phyloP scores from a whole-genome alignment of 2,113 vertebrate species.

The Phoenicopterus ruber region DNA sequence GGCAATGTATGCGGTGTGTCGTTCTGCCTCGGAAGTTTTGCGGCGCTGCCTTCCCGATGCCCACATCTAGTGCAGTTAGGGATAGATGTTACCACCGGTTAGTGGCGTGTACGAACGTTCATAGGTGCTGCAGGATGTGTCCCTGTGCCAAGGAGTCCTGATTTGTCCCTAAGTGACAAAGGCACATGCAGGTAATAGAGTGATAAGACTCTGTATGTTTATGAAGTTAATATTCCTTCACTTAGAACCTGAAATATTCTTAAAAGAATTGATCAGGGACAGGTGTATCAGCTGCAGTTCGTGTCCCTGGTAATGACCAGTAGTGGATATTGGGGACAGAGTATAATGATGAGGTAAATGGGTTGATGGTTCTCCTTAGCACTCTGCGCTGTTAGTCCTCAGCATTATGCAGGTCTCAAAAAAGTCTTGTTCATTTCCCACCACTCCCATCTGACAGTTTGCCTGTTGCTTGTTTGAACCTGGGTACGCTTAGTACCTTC shows the following conservation, averaged over 20 bases:
- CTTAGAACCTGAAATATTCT: background rate
- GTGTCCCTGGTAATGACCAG: background rate
- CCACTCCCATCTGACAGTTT: background rate
- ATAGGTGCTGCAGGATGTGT: background rate
- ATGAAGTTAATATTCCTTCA: background rate
- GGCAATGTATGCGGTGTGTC: background rate
- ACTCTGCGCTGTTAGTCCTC: background rate
- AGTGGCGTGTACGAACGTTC: background rate
- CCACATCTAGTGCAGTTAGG: background rate
- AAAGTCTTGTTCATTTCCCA: background rate
- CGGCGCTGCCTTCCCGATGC: rapidly evolving
- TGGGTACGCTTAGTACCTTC: rapidly evolving
- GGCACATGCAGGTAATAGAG: too few relatives aligned
- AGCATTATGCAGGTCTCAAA: background rate
- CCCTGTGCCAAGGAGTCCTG: background rate
- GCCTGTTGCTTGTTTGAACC: background rate
- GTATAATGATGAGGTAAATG: background rate
- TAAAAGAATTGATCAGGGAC: background rate
- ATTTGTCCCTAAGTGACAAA: background rate
- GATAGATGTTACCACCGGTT: rapidly evolving
- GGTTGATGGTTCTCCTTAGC: background rate
- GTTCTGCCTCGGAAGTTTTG: background rate
- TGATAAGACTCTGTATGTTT: background rate
- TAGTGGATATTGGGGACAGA: background rate
- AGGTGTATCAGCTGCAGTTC: background rate